Evolutionary conservation across 1,140 invertebrate genomes (phyloP), one percentile per base, ranked within the genome.

Genomic region (Heliconius nattereri): DNA sequence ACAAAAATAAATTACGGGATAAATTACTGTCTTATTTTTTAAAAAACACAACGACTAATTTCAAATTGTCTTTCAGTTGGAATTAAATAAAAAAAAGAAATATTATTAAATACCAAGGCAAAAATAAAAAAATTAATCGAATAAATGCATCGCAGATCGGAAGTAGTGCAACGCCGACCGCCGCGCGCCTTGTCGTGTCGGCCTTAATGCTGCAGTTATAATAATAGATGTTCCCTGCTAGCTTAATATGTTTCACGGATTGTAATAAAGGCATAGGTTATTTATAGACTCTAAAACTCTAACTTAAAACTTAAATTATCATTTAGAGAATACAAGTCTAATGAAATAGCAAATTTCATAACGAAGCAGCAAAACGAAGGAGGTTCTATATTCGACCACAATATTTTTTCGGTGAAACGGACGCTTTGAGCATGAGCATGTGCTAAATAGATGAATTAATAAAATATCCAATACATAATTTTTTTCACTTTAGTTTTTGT

Each of bases 161-260:
- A 75, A 75, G 35, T 66, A 16, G 60, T 76, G 35, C 35, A 37
- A 76, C 35, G 60, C 57, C 32, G 75, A 76, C 75, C 32, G 71
- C 23, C 19, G 32, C 71, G 71, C 32, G 71, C 23, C 19, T 7
- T 7, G 32, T 20, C 71, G 35, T 16, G 26, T 29, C 75, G 37
- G 35, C 75, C 60, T 71, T 70, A 37, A 40, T 76, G 29, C 75
- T 45, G 74, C 54, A 70, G 74, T 76, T 66, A 37, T 40, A 3
- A 57, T 57, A 23, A 23, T 23, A 23, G 54, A 60, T 37, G 32
- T 45, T 66, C 20, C n/a, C 49, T 40, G 35, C n/a, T 45, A 57
- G 23, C 57, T 57, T n/a, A 9, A 66, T 13, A 11, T 11, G 23
- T 26, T 66, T 66, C 57, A 26, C 11, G 23, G 57, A 29, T 66